phyloP scores from a whole-genome alignment of 2,797 vertebrate species.

The Gallinago nigripennis region DNA sequence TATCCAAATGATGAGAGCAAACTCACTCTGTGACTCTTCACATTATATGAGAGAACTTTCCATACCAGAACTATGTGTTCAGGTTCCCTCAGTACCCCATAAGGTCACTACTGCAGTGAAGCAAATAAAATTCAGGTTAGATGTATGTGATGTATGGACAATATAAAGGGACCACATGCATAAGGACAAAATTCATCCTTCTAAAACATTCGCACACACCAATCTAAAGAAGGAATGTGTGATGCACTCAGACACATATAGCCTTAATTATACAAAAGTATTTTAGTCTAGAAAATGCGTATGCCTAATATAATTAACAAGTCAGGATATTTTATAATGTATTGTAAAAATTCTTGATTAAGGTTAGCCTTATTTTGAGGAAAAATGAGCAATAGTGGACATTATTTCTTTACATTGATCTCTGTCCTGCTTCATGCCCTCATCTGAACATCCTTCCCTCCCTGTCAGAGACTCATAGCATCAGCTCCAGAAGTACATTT shows the following conservation, averaged over 20 bases:
- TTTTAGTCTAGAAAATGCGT: not conserved
- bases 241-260: too few species aligned
- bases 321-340: not conserved
- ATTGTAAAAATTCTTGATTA: not conserved
- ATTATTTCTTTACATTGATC: not conserved
- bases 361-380: not conserved
- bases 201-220: not conserved
- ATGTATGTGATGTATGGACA: not conserved
- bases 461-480: not conserved
- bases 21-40: not conserved
- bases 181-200: not conserved
- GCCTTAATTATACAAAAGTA: not conserved
- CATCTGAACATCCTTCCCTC: not conserved
- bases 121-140: not conserved
- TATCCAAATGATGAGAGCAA: not conserved
- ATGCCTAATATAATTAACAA: not conserved
- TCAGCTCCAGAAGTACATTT: not conserved
- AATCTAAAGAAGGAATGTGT: not conserved
- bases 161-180: not conserved
- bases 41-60: not conserved
- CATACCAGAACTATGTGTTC: not conserved
- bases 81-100: not conserved
- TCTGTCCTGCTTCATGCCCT: not conserved
- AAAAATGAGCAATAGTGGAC: not conserved
- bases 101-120: not conserved